These are phyloP conservation scores for Larimichthys polyactis DNA, from an alignment of 2,113 vertebrate species.

Conservation along the genomic window DNA sequence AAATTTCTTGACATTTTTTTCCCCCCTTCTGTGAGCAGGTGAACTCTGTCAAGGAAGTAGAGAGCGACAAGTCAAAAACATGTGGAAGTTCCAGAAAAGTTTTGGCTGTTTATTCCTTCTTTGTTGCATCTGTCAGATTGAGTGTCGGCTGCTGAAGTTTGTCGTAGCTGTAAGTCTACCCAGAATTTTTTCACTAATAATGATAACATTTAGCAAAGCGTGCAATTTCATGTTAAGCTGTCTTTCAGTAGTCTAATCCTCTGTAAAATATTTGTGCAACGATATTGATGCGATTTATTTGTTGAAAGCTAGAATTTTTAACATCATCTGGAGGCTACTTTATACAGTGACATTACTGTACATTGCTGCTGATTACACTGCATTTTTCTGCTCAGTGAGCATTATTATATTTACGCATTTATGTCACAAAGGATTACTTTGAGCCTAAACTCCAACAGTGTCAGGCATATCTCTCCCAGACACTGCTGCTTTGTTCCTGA, in stretches of 20 bases:
- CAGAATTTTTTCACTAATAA: background rate
- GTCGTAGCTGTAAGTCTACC: slow-evolving; percentile 74
- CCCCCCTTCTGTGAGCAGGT: background rate
- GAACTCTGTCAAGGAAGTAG: slow-evolving; percentile 4
- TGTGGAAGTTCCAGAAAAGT: slow-evolving; percentile 50
- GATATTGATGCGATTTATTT: slow-evolving; percentile 25
- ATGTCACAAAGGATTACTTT: slow-evolving; percentile 72
- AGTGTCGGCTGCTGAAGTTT: slow-evolving; percentile 75
- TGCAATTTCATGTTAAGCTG: background rate
- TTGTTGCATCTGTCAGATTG: slow-evolving; percentile 44
- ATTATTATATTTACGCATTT: slow-evolving; percentile 67
- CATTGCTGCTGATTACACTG: slow-evolving; percentile 56
- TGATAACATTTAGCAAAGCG: background rate
- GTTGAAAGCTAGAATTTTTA: slow-evolving; percentile 12
- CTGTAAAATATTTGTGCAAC: background rate
- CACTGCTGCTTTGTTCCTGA: slow-evolving; percentile 65
- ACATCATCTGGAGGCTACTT: slow-evolving; percentile 40
- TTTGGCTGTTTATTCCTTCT: slow-evolving; percentile 58
- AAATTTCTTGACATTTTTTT: background rate
- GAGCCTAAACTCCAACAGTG: slow-evolving; percentile 64
- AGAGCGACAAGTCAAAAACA: slow-evolving; percentile 35
- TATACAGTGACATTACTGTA: slow-evolving; percentile 31
- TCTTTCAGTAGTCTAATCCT: background rate
- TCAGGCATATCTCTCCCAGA: slow-evolving; percentile 64
- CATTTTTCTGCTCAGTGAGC: slow-evolving; percentile 54